Conservation (phyloP, 2,113 vertebrate genomes). For the Chitala chitala region DNA sequence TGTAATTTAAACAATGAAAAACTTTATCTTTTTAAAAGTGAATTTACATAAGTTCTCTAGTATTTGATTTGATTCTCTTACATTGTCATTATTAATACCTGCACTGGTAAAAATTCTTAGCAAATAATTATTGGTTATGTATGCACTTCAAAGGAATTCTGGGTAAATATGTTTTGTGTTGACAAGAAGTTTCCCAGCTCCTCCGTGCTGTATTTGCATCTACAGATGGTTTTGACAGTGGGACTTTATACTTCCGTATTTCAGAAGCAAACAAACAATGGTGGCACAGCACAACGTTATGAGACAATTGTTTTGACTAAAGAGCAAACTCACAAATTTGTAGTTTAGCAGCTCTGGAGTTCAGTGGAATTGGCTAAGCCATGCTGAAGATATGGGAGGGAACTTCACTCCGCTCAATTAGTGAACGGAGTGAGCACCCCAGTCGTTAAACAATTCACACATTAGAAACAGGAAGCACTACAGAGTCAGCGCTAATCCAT, state of each 20-base stretch:
- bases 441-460: too few species aligned
- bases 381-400: too few species aligned
- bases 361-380: too few species aligned
- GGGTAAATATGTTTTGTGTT: slow-evolving; percentile 31
- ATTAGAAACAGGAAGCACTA: too few species aligned
- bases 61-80: slow-evolving; percentile 21
- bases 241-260: background rate
- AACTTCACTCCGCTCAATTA: background rate
- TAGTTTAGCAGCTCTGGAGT: too few species aligned
- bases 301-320: background rate
- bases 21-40: too few species aligned
- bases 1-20: too few species aligned
- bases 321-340: slow-evolving; percentile 1
- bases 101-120: slow-evolving; percentile 38
- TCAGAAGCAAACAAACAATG: too few species aligned
- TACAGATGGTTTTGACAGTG: background rate
- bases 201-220: background rate
- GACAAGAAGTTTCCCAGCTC: slow-evolving; percentile 21
- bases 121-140: slow-evolving; percentile 37
- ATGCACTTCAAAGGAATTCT: slow-evolving; percentile 26
- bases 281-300: too few species aligned
- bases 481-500: too few species aligned
- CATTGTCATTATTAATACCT: slow-evolving; percentile 24
- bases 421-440: too few species aligned
- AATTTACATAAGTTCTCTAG: background rate